Conservation (phyloP, 2,888 invertebrate genomes). For the Nudaria mundana region DNA sequence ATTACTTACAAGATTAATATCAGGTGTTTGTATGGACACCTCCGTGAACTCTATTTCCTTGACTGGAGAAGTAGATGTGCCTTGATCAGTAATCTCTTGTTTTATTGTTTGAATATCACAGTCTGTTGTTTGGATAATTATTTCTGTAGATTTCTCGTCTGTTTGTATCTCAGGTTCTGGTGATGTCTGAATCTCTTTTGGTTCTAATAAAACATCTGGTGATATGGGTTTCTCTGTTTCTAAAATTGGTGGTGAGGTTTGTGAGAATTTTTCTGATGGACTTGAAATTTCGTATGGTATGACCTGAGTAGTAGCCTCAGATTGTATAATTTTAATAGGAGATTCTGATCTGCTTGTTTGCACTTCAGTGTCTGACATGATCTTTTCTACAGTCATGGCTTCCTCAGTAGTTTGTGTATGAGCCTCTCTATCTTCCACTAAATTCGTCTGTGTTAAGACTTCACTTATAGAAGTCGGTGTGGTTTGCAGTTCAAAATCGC, state of each 20-base stretch:
- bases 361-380: conserved; percentile 60
- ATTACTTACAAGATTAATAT: conserved; percentile 54
- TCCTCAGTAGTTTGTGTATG: conserved; percentile 67
- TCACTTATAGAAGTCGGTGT: conserved; percentile 75
- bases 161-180: conserved; percentile 55
- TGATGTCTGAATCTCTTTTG: conserved; percentile 80
- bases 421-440: conserved; percentile 64
- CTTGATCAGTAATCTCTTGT: conserved; percentile 56
- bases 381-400: conserved; percentile 53
- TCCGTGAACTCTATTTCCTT: conserved; percentile 52
- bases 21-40: conserved; percentile 65
- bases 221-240: conserved; percentile 40
- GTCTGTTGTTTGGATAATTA: conserved; percentile 60
- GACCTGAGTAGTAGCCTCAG: conserved; percentile 81
- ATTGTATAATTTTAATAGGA: conserved; percentile 56
- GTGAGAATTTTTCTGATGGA: conserved; percentile 73
- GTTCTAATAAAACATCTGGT: conserved; percentile 65
- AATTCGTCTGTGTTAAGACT: conserved; percentile 83
- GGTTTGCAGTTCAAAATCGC: conserved; percentile 75
- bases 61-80: conserved; percentile 63
- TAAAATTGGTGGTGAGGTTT: conserved; percentile 59
- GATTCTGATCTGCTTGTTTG: conserved; percentile 66
- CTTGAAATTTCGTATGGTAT: conserved; percentile 56
- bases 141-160: conserved; percentile 66
- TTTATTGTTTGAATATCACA: conserved; percentile 61